Percentiles rank a stretch among this genome's conserved stretches.
Evolutionary conservation across 2,797 vertebrate species (phyloP).

Genomic region (Chloroceryle inda): DNA sequence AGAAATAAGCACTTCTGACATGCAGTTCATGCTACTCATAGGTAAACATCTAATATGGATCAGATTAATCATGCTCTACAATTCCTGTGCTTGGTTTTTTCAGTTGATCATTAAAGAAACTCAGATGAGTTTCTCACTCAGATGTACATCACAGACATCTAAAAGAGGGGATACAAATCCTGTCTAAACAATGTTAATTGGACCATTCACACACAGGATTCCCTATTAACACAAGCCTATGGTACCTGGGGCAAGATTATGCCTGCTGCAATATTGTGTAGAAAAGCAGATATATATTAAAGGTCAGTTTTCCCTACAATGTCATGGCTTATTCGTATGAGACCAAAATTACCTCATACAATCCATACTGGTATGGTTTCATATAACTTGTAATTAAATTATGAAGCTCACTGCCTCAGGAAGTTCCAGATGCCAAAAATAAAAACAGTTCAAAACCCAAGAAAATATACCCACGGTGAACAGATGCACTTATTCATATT

Average conservation of each 20-base stretch:
- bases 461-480: not conserved
- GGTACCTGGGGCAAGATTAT: not conserved
- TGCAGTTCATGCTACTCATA: not conserved
- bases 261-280: not conserved
- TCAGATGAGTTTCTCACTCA: not conserved
- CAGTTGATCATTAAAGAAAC: not conserved
- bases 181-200: not conserved
- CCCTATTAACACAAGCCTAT: not conserved
- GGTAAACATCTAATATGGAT: not conserved
- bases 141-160: not conserved
- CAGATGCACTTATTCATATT: not conserved
- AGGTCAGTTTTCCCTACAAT: not conserved
- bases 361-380: not conserved
- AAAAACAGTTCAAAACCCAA: not conserved
- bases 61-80: not conserved
- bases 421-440: not conserved
- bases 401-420: not conserved
- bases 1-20: not conserved
- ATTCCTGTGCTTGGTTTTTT: not conserved
- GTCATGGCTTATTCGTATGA: not conserved
- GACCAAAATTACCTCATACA: not conserved
- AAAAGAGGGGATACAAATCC: not conserved
- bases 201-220: not conserved
- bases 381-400: not conserved
- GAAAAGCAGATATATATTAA: not conserved